Percentiles rank a stretch among this genome's conserved stretches.
phyloP scores from a whole-genome alignment of 1,140 invertebrate genomes.

The Drosophila jambulina region DNA sequence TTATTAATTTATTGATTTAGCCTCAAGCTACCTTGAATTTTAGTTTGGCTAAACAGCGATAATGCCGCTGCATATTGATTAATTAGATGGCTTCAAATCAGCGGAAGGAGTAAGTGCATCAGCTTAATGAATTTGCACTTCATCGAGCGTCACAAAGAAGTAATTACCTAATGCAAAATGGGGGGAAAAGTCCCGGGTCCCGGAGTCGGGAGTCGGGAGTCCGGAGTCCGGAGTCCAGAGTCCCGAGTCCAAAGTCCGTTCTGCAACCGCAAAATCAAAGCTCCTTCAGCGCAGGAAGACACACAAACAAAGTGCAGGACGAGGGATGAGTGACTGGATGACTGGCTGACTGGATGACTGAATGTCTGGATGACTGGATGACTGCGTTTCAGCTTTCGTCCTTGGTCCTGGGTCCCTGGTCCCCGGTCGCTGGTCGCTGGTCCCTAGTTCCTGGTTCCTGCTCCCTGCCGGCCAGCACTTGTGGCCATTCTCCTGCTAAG shows the following conservation, averaged over 20 bases:
- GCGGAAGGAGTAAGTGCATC: conserved; percentile 40
- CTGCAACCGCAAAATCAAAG: conserved; percentile 72
- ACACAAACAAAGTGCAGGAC: conserved; percentile 57
- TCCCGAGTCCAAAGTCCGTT: conserved; percentile 4
- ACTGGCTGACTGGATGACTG: conserved; percentile 36
- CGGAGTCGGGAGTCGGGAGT: too few relatives aligned
- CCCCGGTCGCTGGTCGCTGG: neutral
- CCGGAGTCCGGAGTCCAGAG: neutral
- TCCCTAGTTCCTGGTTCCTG: neutral
- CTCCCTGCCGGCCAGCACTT: conserved; percentile 52
- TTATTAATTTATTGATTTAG: neutral
- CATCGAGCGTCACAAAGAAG: conserved; percentile 69
- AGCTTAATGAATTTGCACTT: conserved; percentile 79
- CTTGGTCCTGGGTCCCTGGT: neutral
- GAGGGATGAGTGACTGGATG: conserved; percentile 41
- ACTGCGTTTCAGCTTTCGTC: conserved; percentile 20
- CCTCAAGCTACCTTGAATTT: too few relatives aligned
- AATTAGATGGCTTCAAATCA: conserved; percentile 21
- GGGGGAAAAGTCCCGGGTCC: neutral
- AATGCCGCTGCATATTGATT: conserved; percentile 23
- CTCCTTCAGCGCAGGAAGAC: conserved; percentile 36
- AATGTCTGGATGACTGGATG: conserved; percentile 29
- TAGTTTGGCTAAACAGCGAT: neutral
- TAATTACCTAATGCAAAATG: conserved; percentile 76
- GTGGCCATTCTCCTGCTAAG: conserved; percentile 68